Base-by-base conservation (phyloP, 1,140 invertebrate species). In the Orussus abietinus region DNA sequence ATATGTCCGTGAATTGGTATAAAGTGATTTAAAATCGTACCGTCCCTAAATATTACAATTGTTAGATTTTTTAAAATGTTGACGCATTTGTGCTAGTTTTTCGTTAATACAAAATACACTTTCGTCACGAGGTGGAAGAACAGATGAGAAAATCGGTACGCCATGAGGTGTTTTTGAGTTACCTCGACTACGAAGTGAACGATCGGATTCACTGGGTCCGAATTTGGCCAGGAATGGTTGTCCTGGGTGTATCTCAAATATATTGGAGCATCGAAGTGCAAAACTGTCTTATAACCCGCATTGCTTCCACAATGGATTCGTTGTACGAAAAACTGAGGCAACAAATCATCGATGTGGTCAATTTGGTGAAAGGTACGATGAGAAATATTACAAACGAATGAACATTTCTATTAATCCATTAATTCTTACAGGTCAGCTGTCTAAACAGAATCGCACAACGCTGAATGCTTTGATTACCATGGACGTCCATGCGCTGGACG, bases 401-500 rank as follows among this genome's bases (percentile, higher is more conserved):
- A 32, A 35, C 30, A 10, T 30, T 31, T 14, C n/a, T n/a, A n/a
- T 13, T 18, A 18, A 14, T 11, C 4, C 12, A 1, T 20, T n/a
- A 28, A 38, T 25, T 2, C 28, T 79, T 13, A 42, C 75, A 64
- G 80, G 79, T 9, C 71, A 79, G 38, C 60, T 84, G 19, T 74
- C 76, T 0, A 78, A 76, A 42, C 79, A 82, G 57, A 77, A 77
- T 49, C 79, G 90, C 55, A 89, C 88, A 4, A 92, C 90, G 1
- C 76, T 95, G 14, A 86, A 86, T 62, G 86, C 88, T 4, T 69
- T 96, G 26, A 91, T 95, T 51, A 90, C 94, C 10, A 84, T 94
- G 42, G 91, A 95, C 65, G 91, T 95, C 0, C 92, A 96, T 56
- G 88, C 91, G 2, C 82, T 89, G 69, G 92, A 96, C 66, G 88